These are phyloP conservation scores for Rhynchophorus ferrugineus DNA, from an alignment of 1,140 invertebrate genomes.

Conservation along the genomic window DNA sequence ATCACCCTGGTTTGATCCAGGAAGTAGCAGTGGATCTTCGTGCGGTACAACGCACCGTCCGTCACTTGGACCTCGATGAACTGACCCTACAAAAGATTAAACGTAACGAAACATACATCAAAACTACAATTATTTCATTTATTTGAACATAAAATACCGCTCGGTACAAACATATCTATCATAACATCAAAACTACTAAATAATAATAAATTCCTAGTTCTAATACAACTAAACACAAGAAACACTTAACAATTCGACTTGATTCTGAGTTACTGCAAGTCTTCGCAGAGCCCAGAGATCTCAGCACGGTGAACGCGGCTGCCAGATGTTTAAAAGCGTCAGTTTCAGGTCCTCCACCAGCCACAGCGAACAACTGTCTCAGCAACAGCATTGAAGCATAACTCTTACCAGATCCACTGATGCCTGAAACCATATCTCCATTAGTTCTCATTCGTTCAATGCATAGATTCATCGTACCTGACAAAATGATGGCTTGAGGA, in stretches of 20 bases:
- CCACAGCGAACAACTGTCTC: conserved; percentile 84
- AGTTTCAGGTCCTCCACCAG: conserved; percentile 87
- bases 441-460: no score
- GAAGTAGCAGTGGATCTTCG: conserved; percentile 94
- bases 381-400: conserved; percentile 87
- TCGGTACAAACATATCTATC: no score
- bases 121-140: no score
- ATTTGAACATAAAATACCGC: no score
- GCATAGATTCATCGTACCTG: conserved; percentile 52
- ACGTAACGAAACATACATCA: conserved; percentile 3
- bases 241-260: conserved; percentile 72
- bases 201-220: no score
- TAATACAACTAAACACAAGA: no score
- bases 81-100: conserved; percentile 61
- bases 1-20: conserved; percentile 89
- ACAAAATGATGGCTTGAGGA: conserved; percentile 89
- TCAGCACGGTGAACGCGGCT: conserved; percentile 86
- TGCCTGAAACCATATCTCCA: conserved; percentile 51
- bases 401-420: conserved; percentile 91
- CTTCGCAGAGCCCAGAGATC: conserved; percentile 84
- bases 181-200: no score
- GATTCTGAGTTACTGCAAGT: conserved; percentile 86
- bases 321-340: conserved; percentile 95
- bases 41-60: conserved; percentile 88
- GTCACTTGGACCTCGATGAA: conserved; percentile 95